Evolutionary conservation across 1,140 invertebrate species (phyloP).

Genomic region (Xylocopa sonorina): DNA sequence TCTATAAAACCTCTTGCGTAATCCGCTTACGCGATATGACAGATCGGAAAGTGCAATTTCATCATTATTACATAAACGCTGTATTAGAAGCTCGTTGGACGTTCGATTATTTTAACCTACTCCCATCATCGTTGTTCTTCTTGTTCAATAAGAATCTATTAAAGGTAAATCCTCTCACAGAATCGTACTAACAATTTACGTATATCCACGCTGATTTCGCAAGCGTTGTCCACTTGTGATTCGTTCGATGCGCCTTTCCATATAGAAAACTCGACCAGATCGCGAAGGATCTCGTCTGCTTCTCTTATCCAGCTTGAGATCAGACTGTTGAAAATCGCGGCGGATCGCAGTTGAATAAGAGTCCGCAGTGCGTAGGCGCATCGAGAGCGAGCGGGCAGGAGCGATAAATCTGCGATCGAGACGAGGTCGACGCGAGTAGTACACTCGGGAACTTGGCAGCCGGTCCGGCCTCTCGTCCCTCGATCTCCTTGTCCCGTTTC

Average conservation of each 20-base stretch:
- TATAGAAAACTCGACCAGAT: neutral
- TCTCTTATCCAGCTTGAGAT: neutral
- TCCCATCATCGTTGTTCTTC: too few relatives aligned
- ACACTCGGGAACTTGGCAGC: conserved; percentile 60
- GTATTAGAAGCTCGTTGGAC: neutral
- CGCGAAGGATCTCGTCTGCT: neutral
- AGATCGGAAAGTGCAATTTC: neutral
- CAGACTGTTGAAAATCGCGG: too few relatives aligned
- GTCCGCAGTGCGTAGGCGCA: conserved; percentile 30
- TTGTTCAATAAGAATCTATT: neutral
- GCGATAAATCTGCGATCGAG: conserved; percentile 54
- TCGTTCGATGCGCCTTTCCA: too few relatives aligned
- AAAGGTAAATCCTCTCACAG: neutral
- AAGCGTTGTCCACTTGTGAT: too few relatives aligned
- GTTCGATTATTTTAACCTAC: too few relatives aligned
- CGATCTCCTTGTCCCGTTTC: conserved; percentile 6
- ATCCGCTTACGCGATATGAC: neutral
- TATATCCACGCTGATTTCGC: too few relatives aligned
- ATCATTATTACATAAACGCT: neutral
- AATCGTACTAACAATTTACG: too few relatives aligned
- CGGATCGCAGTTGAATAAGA: conserved; percentile 4
- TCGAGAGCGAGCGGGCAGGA: neutral
- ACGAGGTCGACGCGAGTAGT: conserved; percentile 48
- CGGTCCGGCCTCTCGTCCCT: conserved; percentile 18
- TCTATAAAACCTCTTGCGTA: neutral